phyloP scores from a whole-genome alignment of 2,888 invertebrate species.

The Leptopterna dolabrata region DNA sequence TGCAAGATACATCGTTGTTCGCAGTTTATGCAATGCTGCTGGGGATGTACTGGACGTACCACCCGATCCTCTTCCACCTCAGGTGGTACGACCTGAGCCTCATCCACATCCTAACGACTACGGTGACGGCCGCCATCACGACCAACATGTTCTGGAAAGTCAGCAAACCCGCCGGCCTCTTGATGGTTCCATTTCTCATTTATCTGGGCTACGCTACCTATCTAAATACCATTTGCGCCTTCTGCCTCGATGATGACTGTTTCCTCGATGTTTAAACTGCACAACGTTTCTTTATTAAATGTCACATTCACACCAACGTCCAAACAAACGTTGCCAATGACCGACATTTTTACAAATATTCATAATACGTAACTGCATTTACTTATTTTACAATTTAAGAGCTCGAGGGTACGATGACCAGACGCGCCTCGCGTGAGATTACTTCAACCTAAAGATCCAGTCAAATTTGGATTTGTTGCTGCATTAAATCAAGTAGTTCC shows the following conservation, averaged over 20 bases:
- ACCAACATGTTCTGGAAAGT: slow-evolving; percentile 73
- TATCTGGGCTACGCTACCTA: slow-evolving; percentile 79
- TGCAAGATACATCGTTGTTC: too few species aligned
- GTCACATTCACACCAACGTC: too few species aligned
- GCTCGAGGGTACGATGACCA: too few species aligned
- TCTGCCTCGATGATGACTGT: background rate
- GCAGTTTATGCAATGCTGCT: slow-evolving; percentile 80
- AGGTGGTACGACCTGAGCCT: slow-evolving; percentile 70
- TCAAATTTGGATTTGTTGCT: too few species aligned
- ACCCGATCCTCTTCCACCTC: slow-evolving; percentile 82
- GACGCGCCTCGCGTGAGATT: too few species aligned
- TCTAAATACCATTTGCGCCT: slow-evolving; percentile 72
- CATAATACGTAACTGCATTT: too few species aligned
- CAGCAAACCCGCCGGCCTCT: slow-evolving; percentile 74
- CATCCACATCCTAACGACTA: slow-evolving; percentile 72
- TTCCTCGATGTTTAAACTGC: background rate
- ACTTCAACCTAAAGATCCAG: too few species aligned
- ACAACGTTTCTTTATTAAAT: too few species aligned
- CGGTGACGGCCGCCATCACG: slow-evolving; percentile 72
- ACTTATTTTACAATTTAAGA: too few species aligned
- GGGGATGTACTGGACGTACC: slow-evolving; percentile 85
- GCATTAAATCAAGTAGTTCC: too few species aligned
- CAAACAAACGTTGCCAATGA: too few species aligned
- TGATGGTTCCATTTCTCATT: slow-evolving; percentile 80
- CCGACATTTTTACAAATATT: too few species aligned